Evolutionary conservation across 2,888 invertebrate species (phyloP).

Genomic region (Acrocyrtus sp.): DNA sequence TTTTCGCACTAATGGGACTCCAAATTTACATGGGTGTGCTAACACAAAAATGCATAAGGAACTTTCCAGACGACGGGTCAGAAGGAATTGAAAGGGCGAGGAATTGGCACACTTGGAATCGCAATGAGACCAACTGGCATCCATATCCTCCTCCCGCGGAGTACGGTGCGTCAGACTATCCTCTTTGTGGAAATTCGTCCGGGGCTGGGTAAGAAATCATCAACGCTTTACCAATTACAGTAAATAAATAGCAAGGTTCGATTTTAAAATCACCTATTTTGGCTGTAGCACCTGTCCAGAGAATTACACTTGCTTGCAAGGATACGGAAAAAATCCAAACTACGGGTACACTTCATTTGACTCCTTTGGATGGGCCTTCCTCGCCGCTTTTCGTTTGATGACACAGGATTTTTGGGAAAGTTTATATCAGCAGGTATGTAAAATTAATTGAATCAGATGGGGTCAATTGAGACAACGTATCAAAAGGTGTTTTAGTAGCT

Average conservation of each 20-base stretch:
- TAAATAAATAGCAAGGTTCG: no score
- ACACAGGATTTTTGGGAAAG: constrained; percentile 99
- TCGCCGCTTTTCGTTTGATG: constrained; percentile 97
- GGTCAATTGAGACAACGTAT: no score
- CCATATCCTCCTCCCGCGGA: constrained; percentile 71
- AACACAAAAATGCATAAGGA: constrained; percentile 94
- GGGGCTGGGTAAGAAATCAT: constrained; percentile 96
- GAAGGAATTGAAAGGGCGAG: constrained; percentile 17
- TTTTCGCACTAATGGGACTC: constrained; percentile 97
- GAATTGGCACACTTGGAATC: constrained; percentile 36
- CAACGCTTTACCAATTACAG: no score
- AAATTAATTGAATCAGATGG: no score
- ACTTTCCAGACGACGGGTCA: constrained; percentile 79
- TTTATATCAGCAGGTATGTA: constrained; percentile 61
- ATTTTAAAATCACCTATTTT: no score
- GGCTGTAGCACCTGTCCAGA: constrained; percentile 83
- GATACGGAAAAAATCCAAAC: constrained; percentile 93
- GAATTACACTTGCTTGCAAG: constrained; percentile 90
- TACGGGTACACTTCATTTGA: constrained; percentile 98
- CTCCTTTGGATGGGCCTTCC: constrained; percentile 96
- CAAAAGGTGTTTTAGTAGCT: no score
- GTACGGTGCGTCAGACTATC: constrained; percentile 75
- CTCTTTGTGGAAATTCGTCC: constrained; percentile 90
- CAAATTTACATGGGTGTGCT: constrained; percentile 99
- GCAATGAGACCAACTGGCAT: constrained; percentile 11